These are phyloP conservation scores for Podiceps cristatus DNA, from an alignment of 2,113 vertebrate genomes.

Conservation along the genomic window DNA sequence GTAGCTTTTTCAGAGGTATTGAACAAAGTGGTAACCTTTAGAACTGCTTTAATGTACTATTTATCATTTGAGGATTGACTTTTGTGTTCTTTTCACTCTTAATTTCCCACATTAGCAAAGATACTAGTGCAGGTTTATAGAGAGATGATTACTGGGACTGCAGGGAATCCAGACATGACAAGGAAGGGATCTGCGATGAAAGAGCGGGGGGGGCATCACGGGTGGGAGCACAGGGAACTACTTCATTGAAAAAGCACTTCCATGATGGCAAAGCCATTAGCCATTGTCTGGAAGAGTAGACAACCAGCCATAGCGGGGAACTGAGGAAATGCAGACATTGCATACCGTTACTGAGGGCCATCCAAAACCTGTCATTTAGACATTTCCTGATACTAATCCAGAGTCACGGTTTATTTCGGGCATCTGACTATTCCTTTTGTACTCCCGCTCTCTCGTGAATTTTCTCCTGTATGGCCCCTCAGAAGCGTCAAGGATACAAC, in stretches of 20 bases:
- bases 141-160: not conserved
- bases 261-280: not conserved
- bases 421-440: not conserved
- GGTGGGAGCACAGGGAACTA: rapidly evolving
- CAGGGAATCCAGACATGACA: not conserved
- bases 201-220: rapidly evolving
- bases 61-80: not conserved
- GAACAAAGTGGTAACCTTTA: not conserved
- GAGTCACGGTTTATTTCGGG: not conserved
- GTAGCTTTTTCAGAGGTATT: not conserved
- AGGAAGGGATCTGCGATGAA: not conserved
- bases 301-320: not conserved
- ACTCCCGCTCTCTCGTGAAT: not conserved
- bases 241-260: not conserved
- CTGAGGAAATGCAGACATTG: not conserved
- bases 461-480: not conserved
- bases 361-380: not conserved
- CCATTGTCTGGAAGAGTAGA: not conserved
- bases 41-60: not conserved
- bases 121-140: not conserved
- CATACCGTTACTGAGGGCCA: not conserved
- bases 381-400: not conserved
- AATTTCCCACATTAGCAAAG: not conserved
- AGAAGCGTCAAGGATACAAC: not conserved
- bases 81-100: not conserved